A percentile compares a stretch with the other conserved stretches of the same genome.
Evolutionary conservation across 2,888 invertebrate species (phyloP).

Genomic region (Hofmannophila pseudospretella): DNA sequence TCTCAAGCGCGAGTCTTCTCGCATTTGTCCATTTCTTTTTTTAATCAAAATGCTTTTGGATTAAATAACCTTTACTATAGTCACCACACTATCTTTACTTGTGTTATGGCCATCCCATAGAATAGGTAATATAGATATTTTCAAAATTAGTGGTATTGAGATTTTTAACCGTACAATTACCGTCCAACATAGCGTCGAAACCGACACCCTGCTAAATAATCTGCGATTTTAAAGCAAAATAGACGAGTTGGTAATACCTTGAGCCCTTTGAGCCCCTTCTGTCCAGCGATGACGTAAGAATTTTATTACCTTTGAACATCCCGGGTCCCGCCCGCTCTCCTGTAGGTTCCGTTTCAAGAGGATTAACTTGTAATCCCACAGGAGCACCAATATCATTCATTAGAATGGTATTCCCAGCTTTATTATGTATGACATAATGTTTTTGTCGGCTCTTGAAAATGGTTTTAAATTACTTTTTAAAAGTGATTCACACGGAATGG

Average conservation of each 20-base stretch:
- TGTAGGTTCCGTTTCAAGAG: slow-evolving; percentile 57
- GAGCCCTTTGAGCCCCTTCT: slow-evolving; percentile 28
- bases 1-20: no score
- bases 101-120: no score
- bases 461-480: slow-evolving; percentile 52
- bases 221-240: slow-evolving; percentile 37
- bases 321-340: slow-evolving; percentile 25
- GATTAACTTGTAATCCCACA: slow-evolving; percentile 73
- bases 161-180: no score
- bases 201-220: slow-evolving; percentile 37
- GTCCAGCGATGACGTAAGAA: slow-evolving; percentile 62
- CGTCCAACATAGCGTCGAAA: no score
- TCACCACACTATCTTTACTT: no score
- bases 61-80: no score
- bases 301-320: slow-evolving; percentile 55
- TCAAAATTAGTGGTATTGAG: no score
- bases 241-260: slow-evolving; percentile 52
- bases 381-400: slow-evolving; percentile 69
- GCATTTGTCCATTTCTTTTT: no score
- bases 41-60: no score
- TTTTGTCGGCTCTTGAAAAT: slow-evolving; percentile 39
- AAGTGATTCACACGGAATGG: slow-evolving; percentile 31
- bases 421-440: slow-evolving; percentile 52
- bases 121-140: no score
- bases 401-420: slow-evolving; percentile 68